Percentiles rank a stretch among this genome's conserved stretches.
Conservation (phyloP, 2,113 vertebrate species). For the Oriolus oriolus region DNA sequence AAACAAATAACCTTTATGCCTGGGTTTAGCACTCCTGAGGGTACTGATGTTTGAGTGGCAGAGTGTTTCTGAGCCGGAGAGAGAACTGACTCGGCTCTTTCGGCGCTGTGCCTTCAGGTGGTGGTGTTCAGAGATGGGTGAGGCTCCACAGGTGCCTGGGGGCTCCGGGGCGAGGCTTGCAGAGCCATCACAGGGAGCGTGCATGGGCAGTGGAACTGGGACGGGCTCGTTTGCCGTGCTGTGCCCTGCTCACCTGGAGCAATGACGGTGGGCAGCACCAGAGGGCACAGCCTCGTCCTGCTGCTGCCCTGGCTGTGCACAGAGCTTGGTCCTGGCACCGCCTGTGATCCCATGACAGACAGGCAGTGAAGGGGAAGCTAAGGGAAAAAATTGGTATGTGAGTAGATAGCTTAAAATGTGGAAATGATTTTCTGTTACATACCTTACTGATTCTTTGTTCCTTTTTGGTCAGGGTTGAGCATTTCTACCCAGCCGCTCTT, state of each 20-base stretch:
- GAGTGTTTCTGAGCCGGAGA: not conserved
- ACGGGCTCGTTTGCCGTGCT: no score
- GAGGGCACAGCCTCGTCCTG: not conserved
- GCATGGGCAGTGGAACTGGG: not conserved
- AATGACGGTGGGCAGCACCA: not conserved
- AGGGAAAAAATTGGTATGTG: not conserved
- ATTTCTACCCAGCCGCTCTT: not conserved
- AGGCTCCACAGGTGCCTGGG: not conserved
- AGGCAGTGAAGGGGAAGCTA: not conserved
- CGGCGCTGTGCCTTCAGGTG: not conserved
- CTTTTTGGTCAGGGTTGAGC: not conserved
- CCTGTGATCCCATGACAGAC: rapidly evolving
- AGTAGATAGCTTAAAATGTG: not conserved
- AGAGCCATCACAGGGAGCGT: not conserved
- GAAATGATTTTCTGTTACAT: not conserved
- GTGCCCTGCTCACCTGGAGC: not conserved
- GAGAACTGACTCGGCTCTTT: not conserved
- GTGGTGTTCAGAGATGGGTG: not conserved
- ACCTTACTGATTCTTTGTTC: not conserved
- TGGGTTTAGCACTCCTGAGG: not conserved
- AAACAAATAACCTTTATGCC: conserved; percentile 27
- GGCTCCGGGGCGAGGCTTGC: not conserved
- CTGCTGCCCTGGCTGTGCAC: not conserved
- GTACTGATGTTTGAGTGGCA: not conserved
- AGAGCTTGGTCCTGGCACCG: not conserved